Evolutionary conservation across 2,113 vertebrate genomes (phyloP).

Genomic region (Spea bombifrons): DNA sequence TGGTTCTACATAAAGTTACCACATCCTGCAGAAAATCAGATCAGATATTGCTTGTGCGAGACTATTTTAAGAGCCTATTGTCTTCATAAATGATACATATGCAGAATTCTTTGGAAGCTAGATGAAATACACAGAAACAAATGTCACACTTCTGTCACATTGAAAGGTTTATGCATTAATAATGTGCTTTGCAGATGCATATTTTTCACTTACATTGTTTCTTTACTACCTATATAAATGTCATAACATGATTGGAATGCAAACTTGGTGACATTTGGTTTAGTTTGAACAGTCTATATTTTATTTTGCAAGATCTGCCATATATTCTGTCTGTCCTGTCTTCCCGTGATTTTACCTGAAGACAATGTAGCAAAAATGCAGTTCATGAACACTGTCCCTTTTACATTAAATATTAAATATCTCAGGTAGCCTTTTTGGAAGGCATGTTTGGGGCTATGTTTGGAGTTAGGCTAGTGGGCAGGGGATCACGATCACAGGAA

Average conservation of each 20-base stretch:
- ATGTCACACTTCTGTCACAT: slow-evolving; percentile 43
- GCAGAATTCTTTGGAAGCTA: slow-evolving; percentile 26
- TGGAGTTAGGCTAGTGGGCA: no score
- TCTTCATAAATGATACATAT: slow-evolving; percentile 40
- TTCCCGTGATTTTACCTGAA: not conserved
- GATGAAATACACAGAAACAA: slow-evolving; percentile 38
- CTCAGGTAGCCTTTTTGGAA: no score
- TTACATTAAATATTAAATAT: no score
- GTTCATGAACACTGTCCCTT: no score
- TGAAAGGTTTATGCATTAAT: slow-evolving; percentile 39
- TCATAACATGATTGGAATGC: slow-evolving; percentile 39
- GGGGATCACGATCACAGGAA: no score
- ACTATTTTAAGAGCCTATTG: slow-evolving; percentile 29
- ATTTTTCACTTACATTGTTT: slow-evolving; percentile 36
- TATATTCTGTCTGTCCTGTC: not conserved
- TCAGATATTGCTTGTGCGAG: slow-evolving; percentile 14
- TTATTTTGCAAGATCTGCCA: not conserved
- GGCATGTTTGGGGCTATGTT: no score
- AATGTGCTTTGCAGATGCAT: slow-evolving; percentile 24
- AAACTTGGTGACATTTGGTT: slow-evolving; percentile 31
- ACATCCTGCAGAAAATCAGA: slow-evolving; percentile 14
- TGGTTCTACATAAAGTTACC: slow-evolving; percentile 14
- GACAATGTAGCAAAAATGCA: no score
- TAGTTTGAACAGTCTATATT: not conserved
- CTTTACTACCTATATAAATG: slow-evolving; percentile 39